phyloP scores from a whole-genome alignment of 2,113 vertebrate species.

The Gila orcuttii region DNA sequence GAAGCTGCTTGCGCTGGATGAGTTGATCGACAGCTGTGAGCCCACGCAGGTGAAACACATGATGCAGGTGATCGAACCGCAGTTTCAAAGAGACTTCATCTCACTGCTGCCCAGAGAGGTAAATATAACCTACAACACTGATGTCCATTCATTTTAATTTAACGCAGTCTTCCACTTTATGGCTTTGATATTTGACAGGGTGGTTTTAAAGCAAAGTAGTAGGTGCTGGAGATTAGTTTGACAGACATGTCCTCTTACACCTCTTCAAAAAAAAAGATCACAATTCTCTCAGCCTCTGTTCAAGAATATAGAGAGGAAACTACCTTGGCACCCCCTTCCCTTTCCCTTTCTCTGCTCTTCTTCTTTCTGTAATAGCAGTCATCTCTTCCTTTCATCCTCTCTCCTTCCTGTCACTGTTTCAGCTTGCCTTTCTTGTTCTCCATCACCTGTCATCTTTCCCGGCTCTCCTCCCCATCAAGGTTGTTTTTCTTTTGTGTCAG shows the following conservation, averaged over 20 bases:
- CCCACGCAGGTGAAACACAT: slow-evolving; percentile 99
- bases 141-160: not conserved
- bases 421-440: slow-evolving; percentile 20
- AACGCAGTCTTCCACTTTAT: not conserved
- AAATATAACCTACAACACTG: slow-evolving; percentile 49
- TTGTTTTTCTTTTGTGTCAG: slow-evolving; percentile 11
- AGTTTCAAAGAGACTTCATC: slow-evolving; percentile 99
- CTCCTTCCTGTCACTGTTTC: not conserved
- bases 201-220: not conserved
- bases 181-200: not conserved
- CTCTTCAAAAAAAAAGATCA: not conserved
- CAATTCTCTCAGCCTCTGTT: not conserved
- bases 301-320: slow-evolving; percentile 1
- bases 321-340: too few relatives aligned
- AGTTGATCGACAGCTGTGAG: slow-evolving; percentile 98
- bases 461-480: not conserved
- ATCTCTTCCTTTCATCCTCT: slow-evolving; percentile 31
- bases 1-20: slow-evolving; percentile 97
- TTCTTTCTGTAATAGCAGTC: slow-evolving; percentile 48
- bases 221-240: not conserved
- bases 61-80: slow-evolving; percentile 99
- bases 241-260: slow-evolving; percentile 11
- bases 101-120: slow-evolving; percentile 99
- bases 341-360: not conserved
- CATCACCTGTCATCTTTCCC: slow-evolving; percentile 17